Conservation (phyloP, 2,888 invertebrate genomes). For the Epinotia bilunana region DNA sequence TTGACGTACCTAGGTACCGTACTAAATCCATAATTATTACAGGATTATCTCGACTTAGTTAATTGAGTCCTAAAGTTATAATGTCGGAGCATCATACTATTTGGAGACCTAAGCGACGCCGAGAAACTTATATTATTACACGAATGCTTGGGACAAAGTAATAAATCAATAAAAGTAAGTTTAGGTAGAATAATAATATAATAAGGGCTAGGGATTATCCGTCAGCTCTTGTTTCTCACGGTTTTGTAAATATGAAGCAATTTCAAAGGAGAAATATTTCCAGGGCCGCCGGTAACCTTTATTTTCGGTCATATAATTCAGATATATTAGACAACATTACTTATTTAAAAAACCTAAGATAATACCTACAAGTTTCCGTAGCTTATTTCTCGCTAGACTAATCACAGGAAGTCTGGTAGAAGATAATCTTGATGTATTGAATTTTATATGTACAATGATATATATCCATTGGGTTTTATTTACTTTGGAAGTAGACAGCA, state of each 20-base stretch:
- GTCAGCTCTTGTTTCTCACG: conserved; percentile 15
- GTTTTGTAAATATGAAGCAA: neutral
- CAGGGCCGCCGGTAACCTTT: neutral
- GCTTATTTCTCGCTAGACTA: too few species aligned
- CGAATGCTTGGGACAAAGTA: neutral
- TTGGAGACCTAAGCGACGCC: neutral
- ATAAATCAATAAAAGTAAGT: conserved; percentile 20
- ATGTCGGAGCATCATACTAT: neutral
- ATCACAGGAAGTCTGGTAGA: too few species aligned
- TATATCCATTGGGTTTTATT: too few species aligned
- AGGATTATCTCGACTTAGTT: neutral
- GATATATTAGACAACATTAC: neutral
- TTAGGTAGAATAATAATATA: conserved; percentile 2
- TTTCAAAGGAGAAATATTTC: conserved; percentile 13
- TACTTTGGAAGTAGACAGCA: too few species aligned
- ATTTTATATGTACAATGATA: too few species aligned
- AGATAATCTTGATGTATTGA: too few species aligned
- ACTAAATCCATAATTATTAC: neutral
- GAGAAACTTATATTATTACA: neutral
- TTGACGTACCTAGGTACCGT: neutral
- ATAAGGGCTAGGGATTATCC: conserved; percentile 10
- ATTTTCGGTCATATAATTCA: neutral
- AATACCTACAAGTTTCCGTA: neutral
- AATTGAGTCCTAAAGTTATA: neutral
- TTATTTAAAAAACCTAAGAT: neutral